Percentiles rank a stretch among this genome's conserved stretches.
These are phyloP conservation scores for Drosophila grimshawi DNA, from an alignment of 1,140 invertebrate species.

Conservation along the genomic window DNA sequence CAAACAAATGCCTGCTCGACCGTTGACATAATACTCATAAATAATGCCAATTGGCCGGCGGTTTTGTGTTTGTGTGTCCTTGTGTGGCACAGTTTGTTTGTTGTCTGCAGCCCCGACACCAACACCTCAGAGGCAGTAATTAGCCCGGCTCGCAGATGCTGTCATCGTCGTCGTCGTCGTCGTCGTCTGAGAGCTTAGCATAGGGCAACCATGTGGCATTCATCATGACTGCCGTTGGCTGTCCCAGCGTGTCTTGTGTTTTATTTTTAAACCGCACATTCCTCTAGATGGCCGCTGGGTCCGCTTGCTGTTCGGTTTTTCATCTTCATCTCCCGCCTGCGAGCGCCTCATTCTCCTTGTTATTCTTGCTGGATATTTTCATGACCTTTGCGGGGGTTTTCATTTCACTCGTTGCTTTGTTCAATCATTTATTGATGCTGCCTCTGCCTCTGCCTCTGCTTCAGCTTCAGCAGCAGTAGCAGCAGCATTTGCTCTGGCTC, in stretches of 20 bases:
- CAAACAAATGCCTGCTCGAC: conserved; percentile 58
- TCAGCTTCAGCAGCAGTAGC: conserved; percentile 13
- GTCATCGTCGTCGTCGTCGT: conserved; percentile 17
- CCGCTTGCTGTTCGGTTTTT: conserved; percentile 32
- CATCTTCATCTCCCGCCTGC: conserved; percentile 44
- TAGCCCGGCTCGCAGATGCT: conserved; percentile 44
- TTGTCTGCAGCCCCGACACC: conserved; percentile 20
- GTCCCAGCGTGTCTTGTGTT: conserved; percentile 36
- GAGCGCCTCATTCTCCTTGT: conserved; percentile 20
- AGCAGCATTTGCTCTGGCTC: conserved; percentile 14
- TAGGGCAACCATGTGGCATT: conserved; percentile 67
- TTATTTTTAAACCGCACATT: conserved; percentile 81
- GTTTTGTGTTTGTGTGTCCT: conserved; percentile 34
- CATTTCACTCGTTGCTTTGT: conserved; percentile 68
- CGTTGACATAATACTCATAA: conserved; percentile 62
- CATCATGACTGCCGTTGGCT: conserved; percentile 33
- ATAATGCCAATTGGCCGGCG: conserved; percentile 59
- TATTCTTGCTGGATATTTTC: conserved; percentile 66
- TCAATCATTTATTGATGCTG: conserved; percentile 81
- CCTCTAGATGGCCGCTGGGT: conserved; percentile 67
- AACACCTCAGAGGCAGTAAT: conserved; percentile 53
- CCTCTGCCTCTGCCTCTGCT: conserved; percentile 28
- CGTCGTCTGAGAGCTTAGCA: conserved; percentile 2
- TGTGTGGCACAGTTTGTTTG: conserved; percentile 31
- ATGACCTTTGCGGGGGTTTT: conserved; percentile 81